Evolutionary conservation across 2,888 invertebrate species (phyloP), one percentile per base, ranked within the genome.

Genomic region (Abscondita cerata): DNA sequence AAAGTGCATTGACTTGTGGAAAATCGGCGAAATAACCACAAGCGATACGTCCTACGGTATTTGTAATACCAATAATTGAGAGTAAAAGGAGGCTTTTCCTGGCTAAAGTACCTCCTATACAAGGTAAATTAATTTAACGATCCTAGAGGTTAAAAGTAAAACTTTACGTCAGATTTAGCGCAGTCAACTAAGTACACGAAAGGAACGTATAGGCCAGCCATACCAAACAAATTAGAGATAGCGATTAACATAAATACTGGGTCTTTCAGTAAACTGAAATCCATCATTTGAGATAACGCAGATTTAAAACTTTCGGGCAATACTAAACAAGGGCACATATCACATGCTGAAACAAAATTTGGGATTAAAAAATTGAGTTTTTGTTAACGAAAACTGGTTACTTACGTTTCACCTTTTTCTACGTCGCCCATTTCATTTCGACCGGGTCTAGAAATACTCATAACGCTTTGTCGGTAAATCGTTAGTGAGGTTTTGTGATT

Each of bases 171-270:
- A 57, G 83, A 79, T 62, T 81, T 84, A 9, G 93, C 93, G 54
- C 91, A 90, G 72, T 95, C 93, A 18, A 95, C 93, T 56, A 98
- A 86, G 78, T 95, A 98, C 50, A 96, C 93, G 80, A 96, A 98
- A 36, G 98, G 98, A 69, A 98, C 94, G 81, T 97, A 97, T 56
- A 98, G 88, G 68, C 98, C 98, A 54, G 97, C 93, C 92, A 98
- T 97, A 72, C 98, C 98, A 79, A 98, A 95, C 59, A 98, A 85
- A 80, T 97, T 98, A 67, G 95, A 96, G 54, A 97, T 87, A 62
- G 94, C 95, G 75, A 97, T 94, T 54, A 96, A 83, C 84, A 95
- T 89, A 81, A 98, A 95, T 59, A 94, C 92, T 1, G 94, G 92
- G 82, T 97, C 91, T 68, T 89, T 91, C 58, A 98, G 84, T 54